Conservation (phyloP, 2,113 vertebrate species). For the Numenius arquata region DNA sequence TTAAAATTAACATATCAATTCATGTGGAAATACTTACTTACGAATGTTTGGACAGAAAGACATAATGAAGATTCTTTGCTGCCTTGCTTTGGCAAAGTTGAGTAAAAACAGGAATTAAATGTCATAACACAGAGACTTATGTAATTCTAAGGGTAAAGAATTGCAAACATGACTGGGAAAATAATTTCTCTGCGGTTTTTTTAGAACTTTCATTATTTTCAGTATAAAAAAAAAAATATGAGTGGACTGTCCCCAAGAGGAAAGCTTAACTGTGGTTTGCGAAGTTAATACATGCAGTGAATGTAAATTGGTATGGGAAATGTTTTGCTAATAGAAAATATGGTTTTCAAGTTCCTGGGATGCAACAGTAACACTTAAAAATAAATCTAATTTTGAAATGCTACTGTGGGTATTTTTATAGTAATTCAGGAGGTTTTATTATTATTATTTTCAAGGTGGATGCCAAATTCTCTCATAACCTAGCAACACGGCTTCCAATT, state of each 20-base stretch:
- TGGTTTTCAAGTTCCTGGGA: conserved; percentile 14
- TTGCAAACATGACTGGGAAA: conserved; percentile 65
- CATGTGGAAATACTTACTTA: conserved; percentile 55
- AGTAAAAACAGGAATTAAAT: conserved; percentile 66
- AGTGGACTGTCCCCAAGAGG: conserved; percentile 43
- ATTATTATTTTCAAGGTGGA: not conserved
- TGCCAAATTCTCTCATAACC: not conserved
- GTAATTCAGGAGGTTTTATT: not conserved
- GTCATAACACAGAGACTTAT: conserved; percentile 61
- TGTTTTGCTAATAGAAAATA: conserved; percentile 47
- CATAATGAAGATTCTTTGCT: conserved; percentile 37
- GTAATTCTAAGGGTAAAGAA: conserved; percentile 60
- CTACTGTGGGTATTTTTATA: conserved; percentile 40
- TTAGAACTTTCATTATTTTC: conserved; percentile 63
- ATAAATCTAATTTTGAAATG: conserved; percentile 51
- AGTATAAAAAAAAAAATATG: not conserved
- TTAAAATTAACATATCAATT: conserved; percentile 13
- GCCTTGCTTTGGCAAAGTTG: conserved; percentile 51
- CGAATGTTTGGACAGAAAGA: not conserved
- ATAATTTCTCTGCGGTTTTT: conserved; percentile 50
- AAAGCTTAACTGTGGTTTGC: conserved; percentile 41
- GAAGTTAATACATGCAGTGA: conserved; percentile 20
- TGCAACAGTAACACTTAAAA: conserved; percentile 43
- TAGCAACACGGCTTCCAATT: not conserved
- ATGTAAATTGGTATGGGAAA: conserved; percentile 61